Evolutionary conservation across 2,113 vertebrate species (phyloP), one percentile per base, ranked within the genome.

Genomic region (Hypanus sabinus): DNA sequence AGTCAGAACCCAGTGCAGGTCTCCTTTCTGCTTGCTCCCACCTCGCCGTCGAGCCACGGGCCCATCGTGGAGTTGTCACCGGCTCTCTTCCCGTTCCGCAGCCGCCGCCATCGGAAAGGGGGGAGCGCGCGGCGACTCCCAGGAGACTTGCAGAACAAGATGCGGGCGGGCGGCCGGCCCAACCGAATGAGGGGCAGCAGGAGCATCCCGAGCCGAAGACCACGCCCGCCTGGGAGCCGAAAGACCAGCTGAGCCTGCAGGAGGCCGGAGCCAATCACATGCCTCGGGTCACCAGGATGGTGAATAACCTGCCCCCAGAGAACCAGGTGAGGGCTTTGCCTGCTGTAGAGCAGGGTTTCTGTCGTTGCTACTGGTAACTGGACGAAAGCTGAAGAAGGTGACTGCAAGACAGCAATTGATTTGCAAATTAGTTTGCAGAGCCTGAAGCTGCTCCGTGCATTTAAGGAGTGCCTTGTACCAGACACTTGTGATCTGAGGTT

Each of bases 211-310:
- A 9, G 11, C 60, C 20, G 0, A 2, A 30, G 85, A 18, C n/a
- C 12, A 30, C 16, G 2, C 85, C 85, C n/a, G 85, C 18, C n/a
- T 65, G 65, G 90, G 65, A 46, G 71, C n/a, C 1, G 60, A 65
- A 75, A 10, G 33, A 71, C 0, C 90, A 2, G 27, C 4, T 0
- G 94, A 95, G 94, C 95, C 94, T 94, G 0, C 95, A 18, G 30
- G 94, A 93, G 0, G 30, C 94, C 0, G 94, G 94, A 11, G 94
- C 94, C 0, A 80, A 94, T 24, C 95, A 16, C 0, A 1, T 95
- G 3, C 57, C 94, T 30, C 85, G 96, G 0, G 95, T 96, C 95
- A 95, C 95, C 24, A 95, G 96, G 22, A 96, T 95, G 55, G 96
- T 96, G 91, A 96, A 96, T 94, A 96, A 96, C 0, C 75, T 96